Conservation (phyloP, 2,113 vertebrate genomes). For the Alouatta palliata region DNA sequence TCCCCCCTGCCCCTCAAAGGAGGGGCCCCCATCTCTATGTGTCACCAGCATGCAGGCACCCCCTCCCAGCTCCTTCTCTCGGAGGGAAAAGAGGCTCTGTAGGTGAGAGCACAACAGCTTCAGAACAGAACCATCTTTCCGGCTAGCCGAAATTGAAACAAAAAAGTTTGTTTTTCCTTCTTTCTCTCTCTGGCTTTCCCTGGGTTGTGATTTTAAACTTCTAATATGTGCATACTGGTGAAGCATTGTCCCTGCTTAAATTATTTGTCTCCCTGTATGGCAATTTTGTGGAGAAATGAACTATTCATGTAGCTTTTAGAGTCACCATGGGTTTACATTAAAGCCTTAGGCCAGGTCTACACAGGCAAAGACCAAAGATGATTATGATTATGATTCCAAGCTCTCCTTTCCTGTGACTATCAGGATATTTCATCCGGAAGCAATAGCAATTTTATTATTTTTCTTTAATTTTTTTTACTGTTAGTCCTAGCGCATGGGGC, state of each 20-base stretch:
- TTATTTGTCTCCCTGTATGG: slow-evolving; percentile 61
- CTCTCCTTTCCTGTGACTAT: neutral
- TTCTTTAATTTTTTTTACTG: neutral
- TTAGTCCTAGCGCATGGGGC: neutral
- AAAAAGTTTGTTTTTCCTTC: slow-evolving; percentile 50
- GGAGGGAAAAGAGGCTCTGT: neutral
- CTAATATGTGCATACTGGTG: slow-evolving; percentile 45
- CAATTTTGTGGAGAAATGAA: slow-evolving; percentile 66
- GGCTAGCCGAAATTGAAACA: neutral
- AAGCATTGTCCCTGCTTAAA: slow-evolving; percentile 49
- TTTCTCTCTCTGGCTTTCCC: slow-evolving; percentile 35
- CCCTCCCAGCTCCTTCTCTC: neutral
- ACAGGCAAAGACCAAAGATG: slow-evolving; percentile 2
- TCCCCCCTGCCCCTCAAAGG: neutral
- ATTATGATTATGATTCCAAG: neutral
- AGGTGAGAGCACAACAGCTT: neutral
- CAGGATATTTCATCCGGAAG: slow-evolving; percentile 31
- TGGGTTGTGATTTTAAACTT: slow-evolving; percentile 59
- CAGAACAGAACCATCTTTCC: neutral
- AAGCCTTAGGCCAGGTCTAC: slow-evolving; percentile 42
- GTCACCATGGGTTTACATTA: slow-evolving; percentile 5
- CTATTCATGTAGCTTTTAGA: slow-evolving; percentile 37
- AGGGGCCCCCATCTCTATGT: neutral
- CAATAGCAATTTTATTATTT: slow-evolving; percentile 25
- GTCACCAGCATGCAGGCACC: neutral